phyloP scores from a whole-genome alignment of 1,140 invertebrate genomes.

The Cyphomyrmex costatus region DNA sequence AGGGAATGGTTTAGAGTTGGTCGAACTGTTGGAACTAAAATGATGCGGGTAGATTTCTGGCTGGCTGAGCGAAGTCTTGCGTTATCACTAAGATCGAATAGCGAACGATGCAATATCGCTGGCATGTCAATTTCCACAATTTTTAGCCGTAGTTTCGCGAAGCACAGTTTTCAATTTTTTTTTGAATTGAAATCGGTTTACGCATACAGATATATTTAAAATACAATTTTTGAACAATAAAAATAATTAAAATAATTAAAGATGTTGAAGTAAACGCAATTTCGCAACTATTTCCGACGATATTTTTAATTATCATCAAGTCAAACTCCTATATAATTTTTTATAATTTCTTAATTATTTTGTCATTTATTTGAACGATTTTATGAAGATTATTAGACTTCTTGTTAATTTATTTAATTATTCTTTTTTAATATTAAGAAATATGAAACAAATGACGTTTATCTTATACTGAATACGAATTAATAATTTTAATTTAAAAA shows the following conservation, averaged over 20 bases:
- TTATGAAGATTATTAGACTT: neutral
- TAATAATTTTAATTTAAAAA: conserved; percentile 9
- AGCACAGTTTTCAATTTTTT: neutral
- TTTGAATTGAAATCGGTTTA: neutral
- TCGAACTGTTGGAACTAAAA: neutral
- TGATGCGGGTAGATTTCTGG: conserved; percentile 54
- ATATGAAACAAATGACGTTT: neutral
- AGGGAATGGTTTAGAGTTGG: neutral
- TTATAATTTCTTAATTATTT: neutral
- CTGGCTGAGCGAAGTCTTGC: conserved; percentile 38
- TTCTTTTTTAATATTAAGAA: neutral
- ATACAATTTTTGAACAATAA: neutral
- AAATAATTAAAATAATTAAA: neutral
- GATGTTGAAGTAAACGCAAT: neutral
- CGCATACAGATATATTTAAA: neutral
- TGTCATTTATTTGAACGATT: neutral
- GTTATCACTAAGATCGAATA: conserved; percentile 20
- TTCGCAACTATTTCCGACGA: neutral
- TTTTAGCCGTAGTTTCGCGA: neutral
- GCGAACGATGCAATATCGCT: conserved; percentile 51
- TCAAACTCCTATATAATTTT: too few relatives aligned
- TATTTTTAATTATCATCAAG: neutral
- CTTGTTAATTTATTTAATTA: neutral
- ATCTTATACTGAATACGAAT: neutral
- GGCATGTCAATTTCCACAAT: neutral